Percentiles rank a stretch among this genome's conserved stretches.
phyloP scores from a whole-genome alignment of 1,140 invertebrate genomes.

The Lucilia sericata region DNA sequence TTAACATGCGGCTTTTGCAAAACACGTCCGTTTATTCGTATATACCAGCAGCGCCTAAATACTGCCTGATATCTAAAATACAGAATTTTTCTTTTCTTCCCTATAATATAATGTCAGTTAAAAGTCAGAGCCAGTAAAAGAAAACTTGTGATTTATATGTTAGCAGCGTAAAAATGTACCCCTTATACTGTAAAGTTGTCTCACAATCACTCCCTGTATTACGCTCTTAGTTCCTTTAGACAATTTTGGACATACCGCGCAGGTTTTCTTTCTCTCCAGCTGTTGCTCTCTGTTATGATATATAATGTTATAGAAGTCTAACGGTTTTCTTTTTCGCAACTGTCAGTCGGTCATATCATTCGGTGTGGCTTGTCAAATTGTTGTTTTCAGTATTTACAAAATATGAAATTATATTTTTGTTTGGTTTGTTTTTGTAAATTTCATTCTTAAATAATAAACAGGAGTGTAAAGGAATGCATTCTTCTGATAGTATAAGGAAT shows the following conservation, averaged over 20 bases:
- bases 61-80: not conserved
- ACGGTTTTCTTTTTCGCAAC: not conserved
- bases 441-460: slow-evolving; percentile 10
- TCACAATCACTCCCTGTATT: not conserved
- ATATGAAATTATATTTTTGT: not conserved
- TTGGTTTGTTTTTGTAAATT: not conserved
- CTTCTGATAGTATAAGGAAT: no score
- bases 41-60: slow-evolving; percentile 31
- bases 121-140: not conserved
- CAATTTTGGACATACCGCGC: not conserved
- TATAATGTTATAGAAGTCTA: not conserved
- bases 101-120: slow-evolving; percentile 1
- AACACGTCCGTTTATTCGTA: slow-evolving; percentile 38
- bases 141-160: not conserved
- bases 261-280: not conserved
- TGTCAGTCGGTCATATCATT: not conserved
- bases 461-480: no score
- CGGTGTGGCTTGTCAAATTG: not conserved
- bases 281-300: slow-evolving; percentile 1
- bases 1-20: not conserved
- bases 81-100: slow-evolving; percentile 39
- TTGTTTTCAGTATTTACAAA: not conserved
- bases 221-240: not conserved
- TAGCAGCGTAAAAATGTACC: not conserved
- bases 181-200: not conserved